Percentiles rank a stretch among this genome's conserved stretches.
Conservation (phyloP, 2,113 vertebrate genomes). For the Patagioenas fasciata region DNA sequence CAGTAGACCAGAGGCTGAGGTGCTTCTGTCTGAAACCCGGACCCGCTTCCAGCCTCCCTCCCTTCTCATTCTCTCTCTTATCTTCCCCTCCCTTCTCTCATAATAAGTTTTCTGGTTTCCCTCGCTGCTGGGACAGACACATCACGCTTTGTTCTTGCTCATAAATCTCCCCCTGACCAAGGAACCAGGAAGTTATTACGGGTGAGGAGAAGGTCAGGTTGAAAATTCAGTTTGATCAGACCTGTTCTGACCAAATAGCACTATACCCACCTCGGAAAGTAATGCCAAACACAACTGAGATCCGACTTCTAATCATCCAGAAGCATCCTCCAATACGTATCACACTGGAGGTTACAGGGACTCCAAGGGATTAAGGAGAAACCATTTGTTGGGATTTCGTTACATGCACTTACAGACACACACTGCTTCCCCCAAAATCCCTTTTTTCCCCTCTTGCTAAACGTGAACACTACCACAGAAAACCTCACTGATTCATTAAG, state of each 20-base stretch:
- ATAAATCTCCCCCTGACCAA: slow-evolving; percentile 74
- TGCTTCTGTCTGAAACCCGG: slow-evolving; percentile 33
- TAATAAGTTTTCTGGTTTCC: slow-evolving; percentile 69
- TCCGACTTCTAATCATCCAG: background rate
- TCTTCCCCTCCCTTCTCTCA: background rate
- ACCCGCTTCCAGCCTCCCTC: background rate
- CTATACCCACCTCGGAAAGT: background rate
- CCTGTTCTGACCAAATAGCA: slow-evolving; percentile 37
- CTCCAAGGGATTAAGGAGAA: background rate
- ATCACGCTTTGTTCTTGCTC: slow-evolving; percentile 76
- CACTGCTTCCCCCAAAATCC: background rate
- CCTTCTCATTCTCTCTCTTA: background rate
- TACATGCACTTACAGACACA: background rate
- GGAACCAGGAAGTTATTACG: slow-evolving; percentile 76
- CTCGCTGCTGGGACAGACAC: slow-evolving; percentile 68
- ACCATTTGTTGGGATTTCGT: background rate
- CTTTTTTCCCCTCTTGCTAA: background rate
- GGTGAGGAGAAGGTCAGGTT: slow-evolving; percentile 77
- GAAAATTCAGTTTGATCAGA: slow-evolving; percentile 73
- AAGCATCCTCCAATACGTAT: background rate
- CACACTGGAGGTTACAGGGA: background rate
- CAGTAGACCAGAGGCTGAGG: slow-evolving; percentile 35
- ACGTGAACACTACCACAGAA: background rate
- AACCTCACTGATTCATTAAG: background rate
- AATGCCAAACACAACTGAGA: background rate